Evolutionary conservation across 1,140 invertebrate genomes (phyloP).

Genomic region (Pogonognathellus flavescens): DNA sequence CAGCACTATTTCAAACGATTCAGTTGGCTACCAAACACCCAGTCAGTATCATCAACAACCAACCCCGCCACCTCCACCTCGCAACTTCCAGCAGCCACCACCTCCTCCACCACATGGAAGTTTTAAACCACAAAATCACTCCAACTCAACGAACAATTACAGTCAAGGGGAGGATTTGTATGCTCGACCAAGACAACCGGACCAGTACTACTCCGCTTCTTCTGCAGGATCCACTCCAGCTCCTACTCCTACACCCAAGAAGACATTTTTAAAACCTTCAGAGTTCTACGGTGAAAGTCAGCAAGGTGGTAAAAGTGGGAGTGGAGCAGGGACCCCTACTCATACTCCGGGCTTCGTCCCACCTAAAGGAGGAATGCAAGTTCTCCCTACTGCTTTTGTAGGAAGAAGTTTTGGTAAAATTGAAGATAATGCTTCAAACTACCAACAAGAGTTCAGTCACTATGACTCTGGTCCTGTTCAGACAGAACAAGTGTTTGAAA

Average conservation of each 20-base stretch:
- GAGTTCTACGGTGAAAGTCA: slow-evolving; percentile 62
- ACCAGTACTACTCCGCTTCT: slow-evolving; percentile 59
- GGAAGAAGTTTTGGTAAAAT: slow-evolving; percentile 57
- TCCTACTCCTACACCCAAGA: slow-evolving; percentile 58
- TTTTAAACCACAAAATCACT: slow-evolving; percentile 34
- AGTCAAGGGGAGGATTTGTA: slow-evolving; percentile 65
- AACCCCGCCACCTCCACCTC: slow-evolving; percentile 53
- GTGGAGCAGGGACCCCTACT: neutral
- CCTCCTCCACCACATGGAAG: slow-evolving; percentile 50
- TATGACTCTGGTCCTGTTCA: slow-evolving; percentile 65
- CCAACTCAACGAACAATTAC: slow-evolving; percentile 39
- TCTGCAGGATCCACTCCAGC: slow-evolving; percentile 62
- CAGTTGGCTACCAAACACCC: slow-evolving; percentile 50
- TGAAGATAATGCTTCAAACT: slow-evolving; percentile 30
- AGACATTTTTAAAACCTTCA: slow-evolving; percentile 65
- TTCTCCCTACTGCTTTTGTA: slow-evolving; percentile 49
- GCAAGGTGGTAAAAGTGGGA: slow-evolving; percentile 25
- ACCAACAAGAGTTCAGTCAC: slow-evolving; percentile 56
- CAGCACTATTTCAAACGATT: slow-evolving; percentile 64
- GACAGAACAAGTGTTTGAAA: slow-evolving; percentile 65
- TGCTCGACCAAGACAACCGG: slow-evolving; percentile 62
- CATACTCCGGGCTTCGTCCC: slow-evolving; percentile 44
- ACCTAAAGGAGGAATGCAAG: slow-evolving; percentile 56
- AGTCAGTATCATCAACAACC: slow-evolving; percentile 46
- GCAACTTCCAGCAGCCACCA: slow-evolving; percentile 51